These are phyloP conservation scores for Arion vulgaris DNA, from an alignment of 1,140 invertebrate species.

Conservation along the genomic window DNA sequence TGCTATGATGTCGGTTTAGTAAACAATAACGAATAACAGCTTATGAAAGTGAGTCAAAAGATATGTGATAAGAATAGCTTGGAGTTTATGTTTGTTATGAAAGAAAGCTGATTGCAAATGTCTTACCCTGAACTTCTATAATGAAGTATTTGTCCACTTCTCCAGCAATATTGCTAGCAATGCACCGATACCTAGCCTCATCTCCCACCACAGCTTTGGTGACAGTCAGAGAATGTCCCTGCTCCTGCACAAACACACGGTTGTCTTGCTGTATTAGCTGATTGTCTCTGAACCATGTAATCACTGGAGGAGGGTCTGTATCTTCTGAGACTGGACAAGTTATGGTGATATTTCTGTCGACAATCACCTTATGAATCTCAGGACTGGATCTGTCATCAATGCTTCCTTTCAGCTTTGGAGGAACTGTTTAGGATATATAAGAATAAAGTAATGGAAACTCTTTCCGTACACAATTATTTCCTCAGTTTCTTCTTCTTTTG, in stretches of 20 bases:
- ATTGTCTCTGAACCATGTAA: conserved; percentile 73
- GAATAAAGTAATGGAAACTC: background rate
- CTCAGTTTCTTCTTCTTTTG: too few relatives aligned
- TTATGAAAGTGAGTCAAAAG: too few relatives aligned
- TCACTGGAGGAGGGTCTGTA: conserved; percentile 71
- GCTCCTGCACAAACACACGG: conserved; percentile 50
- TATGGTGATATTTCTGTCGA: conserved; percentile 57
- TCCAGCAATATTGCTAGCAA: conserved; percentile 73
- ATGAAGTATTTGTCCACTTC: conserved; percentile 64
- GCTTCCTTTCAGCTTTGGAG: conserved; percentile 53
- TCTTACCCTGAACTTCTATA: conserved; percentile 66
- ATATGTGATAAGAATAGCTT: too few relatives aligned
- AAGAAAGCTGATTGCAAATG: background rate
- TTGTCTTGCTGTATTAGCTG: conserved; percentile 32
- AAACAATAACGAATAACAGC: too few relatives aligned
- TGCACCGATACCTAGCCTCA: conserved; percentile 73
- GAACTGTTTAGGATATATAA: conserved; percentile 47
- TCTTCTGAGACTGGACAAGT: conserved; percentile 68
- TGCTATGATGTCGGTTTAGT: too few relatives aligned
- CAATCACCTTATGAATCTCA: conserved; percentile 53
- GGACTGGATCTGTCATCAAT: conserved; percentile 24
- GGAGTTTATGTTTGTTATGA: too few relatives aligned
- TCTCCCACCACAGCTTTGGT: conserved; percentile 59
- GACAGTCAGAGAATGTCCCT: conserved; percentile 64
- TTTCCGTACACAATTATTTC: too few relatives aligned